A percentile compares a stretch with the other conserved stretches of the same genome.
Evolutionary conservation across 2,113 vertebrate genomes (phyloP).

Genomic region (Eretmochelys imbricata): DNA sequence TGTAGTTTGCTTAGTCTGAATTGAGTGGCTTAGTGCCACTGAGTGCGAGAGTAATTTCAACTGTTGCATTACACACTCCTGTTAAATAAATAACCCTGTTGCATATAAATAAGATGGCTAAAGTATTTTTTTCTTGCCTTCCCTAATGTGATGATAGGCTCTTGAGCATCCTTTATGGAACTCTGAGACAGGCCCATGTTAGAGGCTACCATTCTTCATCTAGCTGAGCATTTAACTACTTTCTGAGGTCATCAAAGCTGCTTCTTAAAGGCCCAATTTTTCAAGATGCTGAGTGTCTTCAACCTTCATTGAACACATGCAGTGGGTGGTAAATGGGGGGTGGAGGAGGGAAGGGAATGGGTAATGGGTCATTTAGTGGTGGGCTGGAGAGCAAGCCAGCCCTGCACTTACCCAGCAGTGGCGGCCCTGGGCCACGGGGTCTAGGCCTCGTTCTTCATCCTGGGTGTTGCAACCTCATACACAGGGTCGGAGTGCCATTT

Average conservation of each 20-base stretch:
- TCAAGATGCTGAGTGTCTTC: background rate
- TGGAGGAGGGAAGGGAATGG: background rate
- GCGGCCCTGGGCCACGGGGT: too few species aligned
- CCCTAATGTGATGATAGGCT: background rate
- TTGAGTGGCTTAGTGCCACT: background rate
- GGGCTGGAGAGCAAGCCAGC: background rate
- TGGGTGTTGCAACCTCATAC: background rate
- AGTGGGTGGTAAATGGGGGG: background rate
- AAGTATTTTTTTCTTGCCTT: background rate
- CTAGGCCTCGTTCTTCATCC: background rate
- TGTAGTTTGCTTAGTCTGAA: background rate
- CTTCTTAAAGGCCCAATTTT: background rate
- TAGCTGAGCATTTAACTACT: slow-evolving; percentile 7
- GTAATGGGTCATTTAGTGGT: background rate
- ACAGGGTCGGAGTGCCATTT: too few species aligned
- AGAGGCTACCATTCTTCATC: background rate
- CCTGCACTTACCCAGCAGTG: background rate
- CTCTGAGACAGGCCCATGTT: background rate
- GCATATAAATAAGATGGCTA: background rate
- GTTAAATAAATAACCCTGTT: background rate
- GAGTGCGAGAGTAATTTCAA: background rate
- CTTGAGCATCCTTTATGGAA: background rate
- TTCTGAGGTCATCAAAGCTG: background rate
- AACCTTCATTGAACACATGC: background rate
- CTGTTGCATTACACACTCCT: background rate